Evolutionary conservation across 2,888 invertebrate species (phyloP).

Genomic region (Caenorhabditis sinica): DNA sequence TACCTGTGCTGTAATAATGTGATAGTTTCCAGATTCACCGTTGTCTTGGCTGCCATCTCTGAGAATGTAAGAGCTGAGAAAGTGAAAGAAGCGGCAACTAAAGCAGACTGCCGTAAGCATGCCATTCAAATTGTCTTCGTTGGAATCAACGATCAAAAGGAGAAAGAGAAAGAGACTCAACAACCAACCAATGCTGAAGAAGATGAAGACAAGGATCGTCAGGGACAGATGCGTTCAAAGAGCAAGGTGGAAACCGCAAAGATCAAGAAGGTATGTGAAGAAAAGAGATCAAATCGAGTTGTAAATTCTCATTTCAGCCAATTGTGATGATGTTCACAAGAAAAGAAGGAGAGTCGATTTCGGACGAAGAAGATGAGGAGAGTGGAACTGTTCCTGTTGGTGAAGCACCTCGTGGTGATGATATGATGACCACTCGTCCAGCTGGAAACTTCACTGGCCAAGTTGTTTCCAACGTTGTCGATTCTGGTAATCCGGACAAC

Average conservation of each 20-base stretch:
- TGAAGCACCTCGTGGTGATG: neutral
- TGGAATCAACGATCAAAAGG: conserved; percentile 48
- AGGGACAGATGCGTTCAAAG: conserved; percentile 45
- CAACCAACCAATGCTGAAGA: conserved; percentile 40
- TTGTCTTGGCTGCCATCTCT: conserved; percentile 7
- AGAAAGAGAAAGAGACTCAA: conserved; percentile 34
- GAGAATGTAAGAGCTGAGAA: conserved; percentile 25
- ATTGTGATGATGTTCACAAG: conserved; percentile 47
- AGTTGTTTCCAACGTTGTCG: neutral
- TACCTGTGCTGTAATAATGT: neutral
- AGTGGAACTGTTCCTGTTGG: neutral
- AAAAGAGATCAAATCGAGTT: neutral
- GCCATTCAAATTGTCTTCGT: conserved; percentile 16
- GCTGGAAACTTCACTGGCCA: conserved; percentile 16
- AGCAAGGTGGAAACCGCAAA: conserved; percentile 5
- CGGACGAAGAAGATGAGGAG: conserved; percentile 28
- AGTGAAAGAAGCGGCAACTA: conserved; percentile 15
- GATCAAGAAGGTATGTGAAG: conserved; percentile 32
- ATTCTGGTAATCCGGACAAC: conserved; percentile 8
- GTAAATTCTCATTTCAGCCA: conserved; percentile 3
- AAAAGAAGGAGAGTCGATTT: conserved; percentile 41
- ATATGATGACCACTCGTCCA: conserved; percentile 25
- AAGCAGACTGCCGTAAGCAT: conserved; percentile 17
- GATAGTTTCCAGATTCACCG: conserved; percentile 32
- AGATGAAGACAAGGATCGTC: conserved; percentile 54